Percentiles rank a stretch among this genome's conserved stretches.
Conservation (phyloP, 2,888 invertebrate genomes). For the Macaria liturata region DNA sequence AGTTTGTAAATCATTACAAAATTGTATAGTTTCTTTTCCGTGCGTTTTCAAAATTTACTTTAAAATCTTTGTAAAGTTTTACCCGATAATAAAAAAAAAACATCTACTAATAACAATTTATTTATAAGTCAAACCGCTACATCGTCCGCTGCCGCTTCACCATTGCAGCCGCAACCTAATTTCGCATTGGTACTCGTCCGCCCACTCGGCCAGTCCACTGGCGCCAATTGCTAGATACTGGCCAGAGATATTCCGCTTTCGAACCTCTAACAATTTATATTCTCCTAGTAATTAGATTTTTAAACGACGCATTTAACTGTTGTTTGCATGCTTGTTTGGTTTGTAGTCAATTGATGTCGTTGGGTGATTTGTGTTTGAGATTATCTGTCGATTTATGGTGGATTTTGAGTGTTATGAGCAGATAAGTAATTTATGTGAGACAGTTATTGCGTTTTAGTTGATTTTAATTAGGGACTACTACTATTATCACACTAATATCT, state of each 20-base stretch:
- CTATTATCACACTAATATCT: no score
- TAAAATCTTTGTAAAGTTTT: no score
- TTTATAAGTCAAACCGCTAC: conserved; percentile 3
- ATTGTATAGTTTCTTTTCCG: no score
- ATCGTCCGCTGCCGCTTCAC: conserved; percentile 10
- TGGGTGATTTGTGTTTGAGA: conserved; percentile 9
- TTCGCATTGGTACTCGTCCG: conserved; percentile 59
- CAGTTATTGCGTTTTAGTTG: background rate
- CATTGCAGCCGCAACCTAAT: conserved; percentile 38
- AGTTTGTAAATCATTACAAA: no score
- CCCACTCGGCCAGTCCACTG: conserved; percentile 58
- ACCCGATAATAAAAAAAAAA: no score
- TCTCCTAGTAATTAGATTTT: conserved; percentile 46
- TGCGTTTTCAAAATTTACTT: no score
- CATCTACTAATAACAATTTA: no score
- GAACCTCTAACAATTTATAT: conserved; percentile 46
- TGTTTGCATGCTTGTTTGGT: conserved; percentile 32
- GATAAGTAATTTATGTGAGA: background rate
- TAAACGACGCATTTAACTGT: conserved; percentile 41
- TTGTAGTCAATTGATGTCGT: conserved; percentile 15
- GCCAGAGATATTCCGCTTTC: conserved; percentile 43
- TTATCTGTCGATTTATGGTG: background rate
- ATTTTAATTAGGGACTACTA: no score
- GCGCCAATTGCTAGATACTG: conserved; percentile 55
- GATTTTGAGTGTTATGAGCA: no score